Base-by-base conservation (phyloP, 1,140 invertebrate genomes). In the Pachypeltis micranthus region DNA sequence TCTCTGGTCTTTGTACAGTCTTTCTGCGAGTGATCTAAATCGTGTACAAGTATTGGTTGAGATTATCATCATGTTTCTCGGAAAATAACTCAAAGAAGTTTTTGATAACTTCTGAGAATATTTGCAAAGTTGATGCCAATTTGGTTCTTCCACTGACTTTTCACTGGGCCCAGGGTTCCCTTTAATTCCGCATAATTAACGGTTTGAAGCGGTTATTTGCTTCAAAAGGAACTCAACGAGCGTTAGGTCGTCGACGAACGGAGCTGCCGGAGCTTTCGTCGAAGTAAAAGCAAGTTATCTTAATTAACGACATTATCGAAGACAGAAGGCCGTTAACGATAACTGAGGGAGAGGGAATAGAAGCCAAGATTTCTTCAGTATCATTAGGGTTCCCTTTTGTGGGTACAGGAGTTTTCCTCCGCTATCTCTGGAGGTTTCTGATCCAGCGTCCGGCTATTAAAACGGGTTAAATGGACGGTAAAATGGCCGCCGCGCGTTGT, bases 131-230 rank as follows among this genome's bases (percentile, higher is more conserved):
- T n/a, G n/a, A n/a, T n/a, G n/a, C n/a, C n/a, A n/a, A n/a, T n/a
- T n/a, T n/a, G n/a, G n/a, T n/a, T n/a, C n/a, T n/a, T n/a, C n/a
- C n/a, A n/a, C n/a, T n/a, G n/a, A n/a, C n/a, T n/a, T n/a, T n/a
- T n/a, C n/a, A n/a, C n/a, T n/a, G n/a, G n/a, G n/a, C n/a, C n/a
- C n/a, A n/a, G n/a, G n/a, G n/a, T n/a, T n/a, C 47, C 47, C 47
- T 51, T 21, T 51, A 51, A 51, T 51, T 51, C 47, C 47, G 47
- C 12, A 21, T 51, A 51, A 51, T 51, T 51, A 51, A 51, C 19
- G 47, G 12, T 51, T 51, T 21, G 7, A 51, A 39, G 34, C 10
- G 7, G 47, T 16, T 16, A 51, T 51, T 51, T 51, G 23, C 47
- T 16, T 21, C 47, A 51, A 21, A 10, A 51, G 47, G 23, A 4